phyloP scores from a whole-genome alignment of 2,113 vertebrate genomes.

The Platycercus adscitus region DNA sequence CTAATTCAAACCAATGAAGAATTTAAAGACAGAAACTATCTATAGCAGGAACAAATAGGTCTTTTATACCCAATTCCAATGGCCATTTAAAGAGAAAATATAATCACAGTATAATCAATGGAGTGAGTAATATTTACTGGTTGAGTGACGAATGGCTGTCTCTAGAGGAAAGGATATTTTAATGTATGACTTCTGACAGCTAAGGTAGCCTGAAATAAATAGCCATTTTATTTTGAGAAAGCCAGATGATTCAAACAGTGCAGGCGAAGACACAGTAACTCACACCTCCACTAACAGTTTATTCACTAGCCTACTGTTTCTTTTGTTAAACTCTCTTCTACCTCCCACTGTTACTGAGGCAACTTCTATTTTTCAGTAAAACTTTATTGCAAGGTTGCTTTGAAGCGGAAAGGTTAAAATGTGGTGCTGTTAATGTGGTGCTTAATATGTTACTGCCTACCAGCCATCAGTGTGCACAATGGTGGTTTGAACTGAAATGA shows the following conservation, averaged over 20 bases:
- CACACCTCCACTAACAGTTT: neutral
- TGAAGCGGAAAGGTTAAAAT: neutral
- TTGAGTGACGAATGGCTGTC: slow-evolving; percentile 52
- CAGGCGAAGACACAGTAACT: neutral
- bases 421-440: too few species aligned
- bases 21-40: slow-evolving; percentile 58
- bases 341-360: neutral
- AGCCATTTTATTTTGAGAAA: slow-evolving; percentile 58
- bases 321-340: neutral
- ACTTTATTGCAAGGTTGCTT: neutral
- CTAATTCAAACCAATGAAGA: slow-evolving; percentile 63
- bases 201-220: slow-evolving; percentile 59
- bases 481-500: neutral
- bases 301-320: neutral
- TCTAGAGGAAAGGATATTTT: slow-evolving; percentile 58
- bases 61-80: slow-evolving; percentile 66
- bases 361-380: neutral
- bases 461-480: fast-evolving
- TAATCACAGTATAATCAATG: slow-evolving; percentile 65
- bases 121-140: slow-evolving; percentile 70
- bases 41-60: slow-evolving; percentile 58
- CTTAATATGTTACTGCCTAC: neutral
- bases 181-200: slow-evolving; percentile 52
- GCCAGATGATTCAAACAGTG: neutral
- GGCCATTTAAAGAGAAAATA: slow-evolving; percentile 73